Evolutionary conservation across 2,797 vertebrate species (phyloP).

Genomic region (Monodelphis domestica): DNA sequence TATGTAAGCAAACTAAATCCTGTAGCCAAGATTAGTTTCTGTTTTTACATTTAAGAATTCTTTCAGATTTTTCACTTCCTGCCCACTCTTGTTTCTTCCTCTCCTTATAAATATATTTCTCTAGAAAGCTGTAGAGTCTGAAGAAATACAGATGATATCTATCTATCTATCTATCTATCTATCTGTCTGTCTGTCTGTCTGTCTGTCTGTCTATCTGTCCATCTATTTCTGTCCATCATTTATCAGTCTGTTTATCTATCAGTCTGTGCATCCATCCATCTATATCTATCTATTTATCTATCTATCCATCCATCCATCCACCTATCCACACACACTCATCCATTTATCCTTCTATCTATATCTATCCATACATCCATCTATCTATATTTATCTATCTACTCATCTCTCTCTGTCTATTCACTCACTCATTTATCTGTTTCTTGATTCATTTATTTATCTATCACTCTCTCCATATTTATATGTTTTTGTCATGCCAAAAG

Average conservation of each 20-base stretch:
- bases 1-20: not conserved
- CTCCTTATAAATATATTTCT: not conserved
- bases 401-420: not conserved
- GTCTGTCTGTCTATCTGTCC: not conserved
- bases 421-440: too few relatives aligned
- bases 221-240: not conserved
- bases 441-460: too few relatives aligned
- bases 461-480: not conserved
- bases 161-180: not conserved
- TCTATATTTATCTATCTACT: not conserved
- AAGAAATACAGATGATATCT: not conserved
- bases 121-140: not conserved
- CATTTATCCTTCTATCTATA: not conserved
- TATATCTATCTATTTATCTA: not conserved
- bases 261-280: not conserved
- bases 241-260: too few relatives aligned
- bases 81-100: not conserved
- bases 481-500: not conserved
- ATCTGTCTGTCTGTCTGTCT: too few relatives aligned
- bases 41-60: constrained; percentile 2
- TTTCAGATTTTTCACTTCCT: not conserved
- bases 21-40: not conserved
- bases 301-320: not conserved
- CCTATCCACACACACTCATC: not conserved
- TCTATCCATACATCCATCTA: not conserved